Evolutionary conservation across 2,888 invertebrate species (phyloP).

Genomic region (Spisula solida): DNA sequence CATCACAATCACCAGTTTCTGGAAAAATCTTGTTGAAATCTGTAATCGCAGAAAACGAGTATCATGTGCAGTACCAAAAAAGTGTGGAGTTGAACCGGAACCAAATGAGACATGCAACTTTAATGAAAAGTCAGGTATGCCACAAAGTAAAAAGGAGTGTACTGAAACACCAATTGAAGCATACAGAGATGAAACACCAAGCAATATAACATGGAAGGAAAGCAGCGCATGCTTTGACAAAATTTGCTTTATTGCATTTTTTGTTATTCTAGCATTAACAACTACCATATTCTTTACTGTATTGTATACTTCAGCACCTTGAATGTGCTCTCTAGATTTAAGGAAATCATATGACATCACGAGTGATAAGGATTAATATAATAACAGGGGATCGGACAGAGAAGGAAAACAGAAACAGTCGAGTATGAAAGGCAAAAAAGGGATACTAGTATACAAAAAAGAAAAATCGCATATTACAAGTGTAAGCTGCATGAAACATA

Average conservation of each 20-base stretch:
- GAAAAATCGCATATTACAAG: no score
- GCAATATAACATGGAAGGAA: not conserved
- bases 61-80: not conserved
- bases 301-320: not conserved
- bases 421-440: no score
- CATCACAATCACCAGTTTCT: not conserved
- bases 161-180: not conserved
- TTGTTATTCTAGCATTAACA: not conserved
- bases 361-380: no score
- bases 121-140: not conserved
- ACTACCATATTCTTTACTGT: not conserved
- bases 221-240: not conserved
- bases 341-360: no score
- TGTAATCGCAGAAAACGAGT: not conserved
- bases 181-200: not conserved
- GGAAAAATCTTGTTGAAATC: not conserved
- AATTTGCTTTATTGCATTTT: not conserved
- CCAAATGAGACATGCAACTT: not conserved
- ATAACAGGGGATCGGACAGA: no score
- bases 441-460: no score
- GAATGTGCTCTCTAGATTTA: no score
- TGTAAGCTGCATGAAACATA: no score
- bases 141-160: not conserved
- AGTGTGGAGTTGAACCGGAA: not conserved
- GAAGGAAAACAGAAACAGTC: no score